These are phyloP conservation scores for Drosophila prostipennis DNA, from an alignment of 2,888 invertebrate genomes.

Conservation along the genomic window DNA sequence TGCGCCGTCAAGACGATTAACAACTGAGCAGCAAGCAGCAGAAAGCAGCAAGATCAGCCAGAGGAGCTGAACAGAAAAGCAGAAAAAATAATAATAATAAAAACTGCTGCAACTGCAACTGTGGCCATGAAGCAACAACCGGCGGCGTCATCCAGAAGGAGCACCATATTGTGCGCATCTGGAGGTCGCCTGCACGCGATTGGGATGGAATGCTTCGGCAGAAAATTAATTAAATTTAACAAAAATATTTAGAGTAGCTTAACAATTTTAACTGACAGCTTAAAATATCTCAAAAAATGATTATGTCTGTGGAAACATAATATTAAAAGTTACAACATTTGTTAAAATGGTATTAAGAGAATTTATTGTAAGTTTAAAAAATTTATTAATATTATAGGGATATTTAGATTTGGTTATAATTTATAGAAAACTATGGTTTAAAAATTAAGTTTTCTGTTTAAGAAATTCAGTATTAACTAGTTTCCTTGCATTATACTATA, in stretches of 20 bases:
- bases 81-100: constrained; percentile 16
- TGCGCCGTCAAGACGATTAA: constrained; percentile 81
- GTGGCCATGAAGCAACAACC: constrained; percentile 32
- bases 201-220: constrained; percentile 13
- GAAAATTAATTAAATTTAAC: neutral
- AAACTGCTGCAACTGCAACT: constrained; percentile 35
- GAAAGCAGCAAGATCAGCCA: constrained; percentile 29
- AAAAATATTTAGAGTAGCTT: neutral
- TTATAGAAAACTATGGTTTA: neutral
- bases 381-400: too few relatives aligned
- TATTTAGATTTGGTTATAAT: too few relatives aligned
- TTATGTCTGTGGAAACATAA: too few relatives aligned
- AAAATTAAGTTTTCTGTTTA: too few relatives aligned
- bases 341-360: too few relatives aligned
- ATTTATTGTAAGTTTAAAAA: too few relatives aligned
- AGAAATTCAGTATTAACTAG: too few relatives aligned
- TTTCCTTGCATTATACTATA: neutral
- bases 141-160: constrained; percentile 54
- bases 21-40: constrained; percentile 52
- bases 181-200: constrained; percentile 62
- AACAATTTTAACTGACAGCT: neutral
- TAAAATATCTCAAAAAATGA: neutral
- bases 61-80: constrained; percentile 11
- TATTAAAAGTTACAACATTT: too few relatives aligned
- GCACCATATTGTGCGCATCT: constrained; percentile 81